A percentile compares a stretch with the other conserved stretches of the same genome.
phyloP scores from a whole-genome alignment of 35 echinoderm and acorn worm genomes.

The Nesometra sesokonis region DNA sequence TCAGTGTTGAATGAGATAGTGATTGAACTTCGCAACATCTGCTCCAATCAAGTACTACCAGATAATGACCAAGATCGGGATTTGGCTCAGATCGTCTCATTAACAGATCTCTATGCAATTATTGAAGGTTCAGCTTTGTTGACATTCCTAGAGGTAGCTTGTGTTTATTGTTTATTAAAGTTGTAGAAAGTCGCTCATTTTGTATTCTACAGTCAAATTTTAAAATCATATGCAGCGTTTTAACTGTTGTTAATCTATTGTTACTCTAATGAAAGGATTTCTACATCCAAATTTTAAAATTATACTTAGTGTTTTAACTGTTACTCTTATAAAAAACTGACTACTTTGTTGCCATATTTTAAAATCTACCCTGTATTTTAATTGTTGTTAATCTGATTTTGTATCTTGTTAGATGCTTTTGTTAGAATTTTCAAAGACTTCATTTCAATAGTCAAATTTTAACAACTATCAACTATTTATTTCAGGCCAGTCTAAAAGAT shows the following conservation, averaged over 20 bases:
- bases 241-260: too few relatives aligned
- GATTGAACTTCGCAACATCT: not conserved
- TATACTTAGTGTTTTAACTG: too few relatives aligned
- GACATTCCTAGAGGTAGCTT: conserved; percentile 6
- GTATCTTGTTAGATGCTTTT: too few relatives aligned
- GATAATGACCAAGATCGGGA: not conserved
- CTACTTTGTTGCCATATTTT: too few relatives aligned
- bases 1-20: not conserved
- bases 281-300: too few relatives aligned
- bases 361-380: too few relatives aligned
- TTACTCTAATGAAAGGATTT: too few relatives aligned
- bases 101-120: not conserved
- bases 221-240: too few relatives aligned
- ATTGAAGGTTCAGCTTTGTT: conserved; percentile 5
- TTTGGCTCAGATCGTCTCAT: not conserved
- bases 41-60: not conserved
- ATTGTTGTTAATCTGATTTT: too few relatives aligned
- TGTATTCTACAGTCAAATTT: not conserved
- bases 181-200: not conserved
- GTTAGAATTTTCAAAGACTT: too few relatives aligned
- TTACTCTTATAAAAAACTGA: too few relatives aligned
- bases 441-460: too few relatives aligned
- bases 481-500: conserved; percentile 9
- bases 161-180: not conserved
- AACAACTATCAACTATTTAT: not conserved